Evolutionary conservation across 2,113 vertebrate species (phyloP).

Genomic region (Toxostoma redivivum): DNA sequence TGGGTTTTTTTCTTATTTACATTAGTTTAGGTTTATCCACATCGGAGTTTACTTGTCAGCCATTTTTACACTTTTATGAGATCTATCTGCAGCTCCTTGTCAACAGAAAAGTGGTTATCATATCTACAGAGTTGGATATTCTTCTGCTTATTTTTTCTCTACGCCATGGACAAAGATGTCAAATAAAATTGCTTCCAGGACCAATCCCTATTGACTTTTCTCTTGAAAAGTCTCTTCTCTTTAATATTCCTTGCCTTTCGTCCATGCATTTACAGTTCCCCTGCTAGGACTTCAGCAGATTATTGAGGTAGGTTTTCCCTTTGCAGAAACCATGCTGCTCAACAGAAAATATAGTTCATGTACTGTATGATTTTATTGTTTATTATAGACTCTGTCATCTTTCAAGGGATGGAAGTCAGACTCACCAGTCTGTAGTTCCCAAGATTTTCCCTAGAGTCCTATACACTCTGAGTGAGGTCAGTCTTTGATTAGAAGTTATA

Average conservation of each 20-base stretch:
- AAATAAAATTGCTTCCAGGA: background rate
- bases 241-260: background rate
- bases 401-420: background rate
- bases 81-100: background rate
- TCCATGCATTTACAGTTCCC: background rate
- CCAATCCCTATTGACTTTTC: background rate
- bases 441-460: background rate
- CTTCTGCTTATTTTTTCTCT: background rate
- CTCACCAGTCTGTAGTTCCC: background rate
- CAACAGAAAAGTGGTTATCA: background rate
- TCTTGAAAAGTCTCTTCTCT: background rate
- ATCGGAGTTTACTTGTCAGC: fast-evolving
- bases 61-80: background rate
- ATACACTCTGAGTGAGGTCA: background rate
- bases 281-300: background rate
- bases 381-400: background rate
- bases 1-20: background rate
- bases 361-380: background rate
- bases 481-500: constrained; percentile 23
- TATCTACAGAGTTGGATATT: background rate
- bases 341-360: background rate
- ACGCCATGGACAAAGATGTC: background rate
- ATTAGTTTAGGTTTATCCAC: background rate
- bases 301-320: background rate
- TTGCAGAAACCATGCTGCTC: background rate